Percentiles rank a stretch among this genome's conserved stretches.
These are phyloP conservation scores for Forbesichthys papilliferus DNA, from an alignment of 2,113 vertebrate genomes.

Conservation along the genomic window DNA sequence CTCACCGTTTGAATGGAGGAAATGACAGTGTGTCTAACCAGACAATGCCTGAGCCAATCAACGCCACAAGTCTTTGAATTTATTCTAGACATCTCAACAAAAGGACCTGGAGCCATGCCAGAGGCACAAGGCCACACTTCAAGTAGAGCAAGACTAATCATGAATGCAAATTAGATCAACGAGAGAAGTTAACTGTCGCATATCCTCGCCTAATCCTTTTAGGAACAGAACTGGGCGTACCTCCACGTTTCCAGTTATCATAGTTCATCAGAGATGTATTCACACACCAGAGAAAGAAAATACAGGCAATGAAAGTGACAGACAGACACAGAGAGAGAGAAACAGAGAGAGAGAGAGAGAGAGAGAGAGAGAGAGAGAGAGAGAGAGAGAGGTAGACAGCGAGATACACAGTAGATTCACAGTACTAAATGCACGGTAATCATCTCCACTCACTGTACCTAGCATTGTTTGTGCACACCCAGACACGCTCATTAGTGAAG, in stretches of 20 bases:
- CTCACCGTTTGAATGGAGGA: conserved; percentile 19
- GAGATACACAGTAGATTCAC: conserved; percentile 47
- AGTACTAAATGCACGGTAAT: conserved; percentile 41
- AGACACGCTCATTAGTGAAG: conserved; percentile 42
- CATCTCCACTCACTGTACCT: conserved; percentile 40
- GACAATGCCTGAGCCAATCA: conserved; percentile 49
- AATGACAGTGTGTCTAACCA: conserved; percentile 33
- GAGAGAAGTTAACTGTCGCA: conserved; percentile 35
- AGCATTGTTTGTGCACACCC: conserved; percentile 33
- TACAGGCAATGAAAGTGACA: conserved; percentile 29
- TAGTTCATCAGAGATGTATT: conserved; percentile 27
- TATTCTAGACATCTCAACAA: conserved; percentile 49
- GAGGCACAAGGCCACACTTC: conserved; percentile 54
- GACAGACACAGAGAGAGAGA: conserved; percentile 34
- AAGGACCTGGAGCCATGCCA: conserved; percentile 37
- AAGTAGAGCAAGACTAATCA: conserved; percentile 61
- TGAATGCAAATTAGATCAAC: conserved; percentile 64
- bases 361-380: conserved; percentile 22
- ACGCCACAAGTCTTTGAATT: conserved; percentile 45
- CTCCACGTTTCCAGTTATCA: conserved; percentile 53
- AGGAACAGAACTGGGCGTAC: conserved; percentile 60
- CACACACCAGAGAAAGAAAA: conserved; percentile 26
- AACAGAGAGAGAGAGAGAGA: conserved; percentile 1
- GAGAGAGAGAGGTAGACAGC: conserved; percentile 32
- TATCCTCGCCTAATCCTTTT: conserved; percentile 56